Evolutionary conservation across 2,797 vertebrate species (phyloP), one percentile per base, ranked within the genome.

Genomic region (Gila robusta): DNA sequence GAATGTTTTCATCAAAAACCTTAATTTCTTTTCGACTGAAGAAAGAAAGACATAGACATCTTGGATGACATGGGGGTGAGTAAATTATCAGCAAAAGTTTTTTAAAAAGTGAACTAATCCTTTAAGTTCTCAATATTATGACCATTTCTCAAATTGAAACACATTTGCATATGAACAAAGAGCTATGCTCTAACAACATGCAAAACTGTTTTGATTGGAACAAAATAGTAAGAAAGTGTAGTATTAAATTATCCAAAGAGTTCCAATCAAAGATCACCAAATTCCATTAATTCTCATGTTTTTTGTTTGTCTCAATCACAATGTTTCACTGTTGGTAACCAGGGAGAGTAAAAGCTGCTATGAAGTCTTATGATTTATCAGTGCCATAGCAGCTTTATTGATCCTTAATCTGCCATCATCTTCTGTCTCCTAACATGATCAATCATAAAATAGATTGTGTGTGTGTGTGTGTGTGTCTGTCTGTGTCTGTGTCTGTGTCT

Each of bases 301-400:
- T 62, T 41, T 62, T 79, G 23, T 26, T 59, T 26, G 12, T 78
- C 76, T 62, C 23, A 23, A 41, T 78, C 23, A 59, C 54, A 59
- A 1, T 78, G 35, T 56, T 78, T 59, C 7, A 35, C 32, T 16
- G 32, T 59, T 59, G 14, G 35, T n/a, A 79, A 79, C 23, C 37
- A 79, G 39, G 26, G 37, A 80, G 78, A 35, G 59, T 79, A 47
- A 67, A 64, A 66, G 41, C 8, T 26, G 6, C 54, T 26, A 8
- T 56, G 35, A 79, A 41, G 56, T 41, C 26, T 23, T 16, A 44
- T 49, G 59, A 67, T 80, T 66, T 59, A 79, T 79, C n/a, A 66
- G 54, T 62, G 54, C 37, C 54, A 69, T 69, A 39, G 76, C 52
- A 79, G 59, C 39, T 79, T 79, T 47, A 80, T 47, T 47, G 39